Conservation (phyloP, 2,888 invertebrate species). For the Aleiodes leptofemur region DNA sequence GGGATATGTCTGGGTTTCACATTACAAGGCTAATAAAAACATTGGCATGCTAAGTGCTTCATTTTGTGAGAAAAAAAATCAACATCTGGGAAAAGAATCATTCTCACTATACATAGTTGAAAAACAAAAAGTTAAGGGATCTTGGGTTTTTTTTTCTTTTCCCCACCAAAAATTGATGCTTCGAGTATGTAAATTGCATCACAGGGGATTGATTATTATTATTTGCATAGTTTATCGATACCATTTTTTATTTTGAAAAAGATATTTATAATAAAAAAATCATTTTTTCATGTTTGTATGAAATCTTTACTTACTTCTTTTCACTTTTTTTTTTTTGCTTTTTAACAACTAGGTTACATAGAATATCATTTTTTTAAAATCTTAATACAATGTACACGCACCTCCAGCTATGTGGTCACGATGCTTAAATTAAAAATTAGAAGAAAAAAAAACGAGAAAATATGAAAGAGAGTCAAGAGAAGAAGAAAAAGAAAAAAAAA, state of each 20-base stretch:
- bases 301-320: slow-evolving; percentile 62
- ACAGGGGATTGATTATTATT: too few relatives aligned
- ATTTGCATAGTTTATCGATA: neutral
- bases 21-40: slow-evolving; percentile 52
- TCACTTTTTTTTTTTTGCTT: slow-evolving; percentile 41
- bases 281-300: slow-evolving; percentile 57
- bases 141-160: neutral
- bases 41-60: slow-evolving; percentile 30
- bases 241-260: neutral
- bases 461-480: neutral
- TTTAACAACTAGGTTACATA: slow-evolving; percentile 67
- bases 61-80: slow-evolving; percentile 38
- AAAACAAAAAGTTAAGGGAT: slow-evolving; percentile 17
- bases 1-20: slow-evolving; percentile 49
- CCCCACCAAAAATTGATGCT: neutral
- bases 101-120: neutral
- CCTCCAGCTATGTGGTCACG: slow-evolving; percentile 56
- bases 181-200: too few relatives aligned
- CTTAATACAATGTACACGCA: slow-evolving; percentile 55
- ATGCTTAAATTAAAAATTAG: slow-evolving; percentile 39
- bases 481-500: slow-evolving; percentile 6
- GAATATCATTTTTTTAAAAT: slow-evolving; percentile 56
- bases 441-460: neutral
- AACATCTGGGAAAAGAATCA: slow-evolving; percentile 41
- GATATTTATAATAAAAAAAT: slow-evolving; percentile 28